phyloP scores from a whole-genome alignment of 2,797 vertebrate species.

The Limosa lapponica region DNA sequence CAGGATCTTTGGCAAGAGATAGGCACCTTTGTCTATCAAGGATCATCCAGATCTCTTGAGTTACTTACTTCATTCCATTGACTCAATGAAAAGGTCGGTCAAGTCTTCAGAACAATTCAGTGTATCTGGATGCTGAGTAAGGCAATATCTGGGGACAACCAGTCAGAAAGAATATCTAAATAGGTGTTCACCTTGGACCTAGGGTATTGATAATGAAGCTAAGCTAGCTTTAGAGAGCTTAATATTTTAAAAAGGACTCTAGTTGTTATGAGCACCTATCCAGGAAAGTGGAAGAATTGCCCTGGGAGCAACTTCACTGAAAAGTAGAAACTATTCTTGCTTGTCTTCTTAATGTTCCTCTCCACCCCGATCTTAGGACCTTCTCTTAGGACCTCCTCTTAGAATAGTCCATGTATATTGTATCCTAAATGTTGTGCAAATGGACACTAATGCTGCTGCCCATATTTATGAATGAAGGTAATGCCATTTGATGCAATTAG shows the following conservation, averaged over 20 bases:
- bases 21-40: not conserved
- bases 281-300: not conserved
- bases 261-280: not conserved
- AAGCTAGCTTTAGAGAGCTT: not conserved
- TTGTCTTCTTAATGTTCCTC: not conserved
- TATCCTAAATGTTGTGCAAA: not conserved
- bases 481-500: not conserved
- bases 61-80: not conserved
- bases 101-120: not conserved
- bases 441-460: not conserved
- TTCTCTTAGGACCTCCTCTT: not conserved
- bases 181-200: not conserved
- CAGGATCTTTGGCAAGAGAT: not conserved
- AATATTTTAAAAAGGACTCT: not conserved
- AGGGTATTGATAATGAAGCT: not conserved
- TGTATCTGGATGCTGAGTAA: not conserved
- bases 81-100: not conserved
- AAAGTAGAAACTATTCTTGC: not conserved
- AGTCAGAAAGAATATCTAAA: not conserved
- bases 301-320: not conserved
- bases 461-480: not conserved
- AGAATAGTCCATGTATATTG: not conserved
- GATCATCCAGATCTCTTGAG: not conserved
- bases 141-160: not conserved
- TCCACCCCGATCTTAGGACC: not conserved